Conservation (phyloP, 2,113 vertebrate genomes). For the Oryzias celebensis region DNA sequence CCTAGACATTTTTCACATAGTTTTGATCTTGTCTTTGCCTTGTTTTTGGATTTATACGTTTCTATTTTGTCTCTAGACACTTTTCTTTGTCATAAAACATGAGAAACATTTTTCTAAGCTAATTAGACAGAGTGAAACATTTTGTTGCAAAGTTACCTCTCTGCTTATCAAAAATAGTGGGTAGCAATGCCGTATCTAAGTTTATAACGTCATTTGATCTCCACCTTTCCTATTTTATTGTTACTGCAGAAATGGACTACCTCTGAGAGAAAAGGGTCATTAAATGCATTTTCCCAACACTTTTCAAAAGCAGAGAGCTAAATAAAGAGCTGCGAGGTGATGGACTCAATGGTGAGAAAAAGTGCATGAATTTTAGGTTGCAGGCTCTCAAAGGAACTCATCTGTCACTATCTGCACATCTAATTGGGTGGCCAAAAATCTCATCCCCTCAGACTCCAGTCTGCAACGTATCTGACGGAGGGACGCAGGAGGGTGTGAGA, state of each 20-base stretch:
- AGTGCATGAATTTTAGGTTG: conserved; percentile 25
- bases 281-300: neutral
- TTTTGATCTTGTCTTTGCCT: too few species aligned
- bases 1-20: too few species aligned
- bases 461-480: neutral
- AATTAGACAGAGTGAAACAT: too few species aligned
- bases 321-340: conserved; percentile 20
- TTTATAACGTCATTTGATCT: neutral
- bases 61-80: too few species aligned
- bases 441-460: conserved; percentile 14
- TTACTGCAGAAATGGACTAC: neutral
- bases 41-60: too few species aligned
- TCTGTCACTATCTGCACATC: conserved; percentile 27
- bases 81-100: too few species aligned
- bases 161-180: too few species aligned
- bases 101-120: too few species aligned
- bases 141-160: too few species aligned
- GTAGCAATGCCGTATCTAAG: too few species aligned
- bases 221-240: neutral
- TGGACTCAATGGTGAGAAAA: conserved; percentile 16
- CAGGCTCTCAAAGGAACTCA: conserved; percentile 19
- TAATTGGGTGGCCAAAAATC: conserved; percentile 3
- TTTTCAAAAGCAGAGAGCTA: conserved; percentile 5
- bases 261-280: neutral
- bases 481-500: neutral